phyloP scores from a whole-genome alignment of 1,140 invertebrate genomes.

The Drosophila pachea region DNA sequence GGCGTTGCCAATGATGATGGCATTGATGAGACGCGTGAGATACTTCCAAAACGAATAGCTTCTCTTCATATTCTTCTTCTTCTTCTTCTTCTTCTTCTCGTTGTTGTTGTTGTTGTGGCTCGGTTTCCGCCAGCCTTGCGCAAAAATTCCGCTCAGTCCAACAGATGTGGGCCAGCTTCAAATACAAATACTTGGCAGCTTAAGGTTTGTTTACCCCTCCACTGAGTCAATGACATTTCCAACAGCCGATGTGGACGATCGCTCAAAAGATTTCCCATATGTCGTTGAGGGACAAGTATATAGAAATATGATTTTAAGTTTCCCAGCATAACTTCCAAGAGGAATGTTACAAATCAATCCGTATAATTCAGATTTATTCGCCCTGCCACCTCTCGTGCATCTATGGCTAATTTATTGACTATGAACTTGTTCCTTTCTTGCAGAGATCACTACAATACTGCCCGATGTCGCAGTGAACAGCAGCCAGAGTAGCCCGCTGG shows the following conservation, averaged over 20 bases:
- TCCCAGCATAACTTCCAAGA: too few relatives aligned
- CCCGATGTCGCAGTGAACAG: neutral
- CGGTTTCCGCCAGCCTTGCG: constrained; percentile 64
- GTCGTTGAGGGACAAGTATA: too few relatives aligned
- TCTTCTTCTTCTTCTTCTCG: neutral
- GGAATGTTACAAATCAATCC: too few relatives aligned
- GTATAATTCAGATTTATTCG: too few relatives aligned
- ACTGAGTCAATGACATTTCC: constrained; percentile 17
- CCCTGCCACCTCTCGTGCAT: too few relatives aligned
- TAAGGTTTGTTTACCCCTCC: constrained; percentile 63
- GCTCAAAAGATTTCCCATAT: too few relatives aligned
- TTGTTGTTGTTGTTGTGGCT: neutral
- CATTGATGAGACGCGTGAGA: constrained; percentile 68
- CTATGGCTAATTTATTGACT: too few relatives aligned
- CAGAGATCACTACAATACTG: constrained; percentile 42
- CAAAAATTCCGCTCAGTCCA: constrained; percentile 47
- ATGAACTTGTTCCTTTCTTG: constrained; percentile 2
- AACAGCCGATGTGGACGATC: constrained; percentile 3
- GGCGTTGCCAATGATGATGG: constrained; percentile 50
- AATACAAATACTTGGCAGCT: constrained; percentile 6
- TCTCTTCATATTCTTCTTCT: constrained; percentile 5
- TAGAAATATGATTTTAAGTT: too few relatives aligned
- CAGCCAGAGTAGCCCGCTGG: neutral
- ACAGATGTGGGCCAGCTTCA: constrained; percentile 68
- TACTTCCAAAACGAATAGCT: constrained; percentile 67